Conservation (phyloP, 2,888 invertebrate genomes). For the Hecatera dysodea region DNA sequence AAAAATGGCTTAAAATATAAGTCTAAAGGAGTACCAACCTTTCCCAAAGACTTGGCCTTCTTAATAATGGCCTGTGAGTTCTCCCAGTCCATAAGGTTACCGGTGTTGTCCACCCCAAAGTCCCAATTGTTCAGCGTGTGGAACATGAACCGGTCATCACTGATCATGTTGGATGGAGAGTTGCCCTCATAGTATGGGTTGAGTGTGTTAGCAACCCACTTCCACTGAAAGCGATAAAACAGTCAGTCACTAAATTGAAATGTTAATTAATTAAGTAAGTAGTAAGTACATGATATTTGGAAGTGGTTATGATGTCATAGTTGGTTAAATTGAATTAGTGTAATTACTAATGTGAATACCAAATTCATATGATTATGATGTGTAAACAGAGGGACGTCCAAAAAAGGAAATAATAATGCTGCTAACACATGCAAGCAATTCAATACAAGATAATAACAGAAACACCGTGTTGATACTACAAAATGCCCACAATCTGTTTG, state of each 20-base stretch:
- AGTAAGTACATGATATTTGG: constrained; percentile 16
- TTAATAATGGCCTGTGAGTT: constrained; percentile 93
- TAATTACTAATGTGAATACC: constrained; percentile 31
- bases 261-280: constrained; percentile 36
- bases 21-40: constrained; percentile 75
- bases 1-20: background rate
- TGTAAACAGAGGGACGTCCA: constrained; percentile 31
- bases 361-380: constrained; percentile 26
- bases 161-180: constrained; percentile 92
- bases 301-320: constrained; percentile 37
- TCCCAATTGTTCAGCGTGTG: constrained; percentile 95
- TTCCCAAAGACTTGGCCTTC: constrained; percentile 86
- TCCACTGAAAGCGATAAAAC: constrained; percentile 90
- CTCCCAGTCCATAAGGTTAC: constrained; percentile 94
- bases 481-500: constrained; percentile 25
- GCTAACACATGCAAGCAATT: constrained; percentile 14
- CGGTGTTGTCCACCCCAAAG: constrained; percentile 96
- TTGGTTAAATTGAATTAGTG: constrained; percentile 24
- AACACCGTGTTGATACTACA: constrained; percentile 18
- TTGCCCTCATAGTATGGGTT: constrained; percentile 98
- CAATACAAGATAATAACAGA: constrained; percentile 11
- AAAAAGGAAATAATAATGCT: background rate
- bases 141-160: constrained; percentile 96
- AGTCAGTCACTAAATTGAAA: constrained; percentile 4
- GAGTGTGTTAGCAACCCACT: constrained; percentile 96